These are phyloP conservation scores for Gallinago solitaria DNA, from an alignment of 2,797 vertebrate genomes.

Conservation along the genomic window DNA sequence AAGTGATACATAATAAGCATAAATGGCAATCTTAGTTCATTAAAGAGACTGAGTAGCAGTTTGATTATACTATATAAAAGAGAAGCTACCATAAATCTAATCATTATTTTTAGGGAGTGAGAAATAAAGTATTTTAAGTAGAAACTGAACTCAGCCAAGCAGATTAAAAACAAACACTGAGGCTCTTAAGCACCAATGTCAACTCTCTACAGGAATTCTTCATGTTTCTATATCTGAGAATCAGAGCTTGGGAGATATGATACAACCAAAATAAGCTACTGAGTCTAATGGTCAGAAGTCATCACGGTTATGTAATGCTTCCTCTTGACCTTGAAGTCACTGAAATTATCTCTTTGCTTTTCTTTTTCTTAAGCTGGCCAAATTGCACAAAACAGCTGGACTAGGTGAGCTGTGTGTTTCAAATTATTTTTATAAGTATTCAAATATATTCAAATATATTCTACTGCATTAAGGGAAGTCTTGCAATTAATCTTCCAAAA, in stretches of 20 bases:
- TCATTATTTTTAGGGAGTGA: neutral
- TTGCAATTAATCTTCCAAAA: neutral
- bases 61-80: neutral
- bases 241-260: neutral
- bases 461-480: neutral
- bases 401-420: neutral
- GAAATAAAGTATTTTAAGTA: neutral
- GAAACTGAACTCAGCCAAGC: neutral
- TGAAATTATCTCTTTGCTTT: neutral
- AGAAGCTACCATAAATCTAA: neutral
- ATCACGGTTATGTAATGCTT: neutral
- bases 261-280: neutral
- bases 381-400: neutral
- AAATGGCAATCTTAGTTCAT: neutral
- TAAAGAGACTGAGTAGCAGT: neutral
- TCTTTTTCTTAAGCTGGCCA: neutral
- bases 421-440: neutral
- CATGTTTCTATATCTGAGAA: neutral
- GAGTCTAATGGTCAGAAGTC: neutral
- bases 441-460: neutral
- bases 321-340: neutral
- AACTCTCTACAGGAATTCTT: neutral
- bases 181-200: neutral
- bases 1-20: neutral
- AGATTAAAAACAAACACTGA: neutral